phyloP scores from a whole-genome alignment of 1,140 invertebrate genomes.

The Philaenus spumarius region DNA sequence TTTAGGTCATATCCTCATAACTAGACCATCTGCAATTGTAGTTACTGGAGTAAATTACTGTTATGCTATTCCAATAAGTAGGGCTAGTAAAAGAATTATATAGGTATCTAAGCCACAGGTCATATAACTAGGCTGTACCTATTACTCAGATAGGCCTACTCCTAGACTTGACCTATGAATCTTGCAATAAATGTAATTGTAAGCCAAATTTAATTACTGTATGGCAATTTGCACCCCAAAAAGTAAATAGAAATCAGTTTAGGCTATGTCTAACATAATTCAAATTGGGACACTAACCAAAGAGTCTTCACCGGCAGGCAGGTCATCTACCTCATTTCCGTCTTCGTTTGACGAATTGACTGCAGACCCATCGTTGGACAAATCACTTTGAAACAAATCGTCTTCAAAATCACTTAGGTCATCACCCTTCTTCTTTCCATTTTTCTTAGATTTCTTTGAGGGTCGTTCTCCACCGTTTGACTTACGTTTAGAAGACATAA shows the following conservation, averaged over 20 bases:
- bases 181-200: neutral
- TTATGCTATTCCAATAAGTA: no score
- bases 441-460: constrained; percentile 22
- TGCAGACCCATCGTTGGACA: constrained; percentile 20
- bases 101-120: no score
- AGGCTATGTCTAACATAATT: neutral
- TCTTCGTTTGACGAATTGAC: constrained; percentile 1
- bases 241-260: neutral
- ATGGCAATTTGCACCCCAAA: neutral
- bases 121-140: neutral
- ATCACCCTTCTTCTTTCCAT: constrained; percentile 19
- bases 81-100: no score
- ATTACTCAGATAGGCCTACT: neutral
- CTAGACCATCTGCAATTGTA: no score
- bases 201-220: no score
- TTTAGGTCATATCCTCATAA: no score
- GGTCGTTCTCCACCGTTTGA: constrained; percentile 9
- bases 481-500: constrained; percentile 23
- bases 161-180: neutral
- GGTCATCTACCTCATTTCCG: constrained; percentile 14
- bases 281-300: constrained; percentile 9
- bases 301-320: constrained; percentile 12
- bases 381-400: constrained; percentile 23
- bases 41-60: no score
- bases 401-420: constrained; percentile 25